Percentiles rank a stretch among this genome's conserved stretches.
phyloP scores from a whole-genome alignment of 2,797 vertebrate species.

The Protonibea diacanthus region DNA sequence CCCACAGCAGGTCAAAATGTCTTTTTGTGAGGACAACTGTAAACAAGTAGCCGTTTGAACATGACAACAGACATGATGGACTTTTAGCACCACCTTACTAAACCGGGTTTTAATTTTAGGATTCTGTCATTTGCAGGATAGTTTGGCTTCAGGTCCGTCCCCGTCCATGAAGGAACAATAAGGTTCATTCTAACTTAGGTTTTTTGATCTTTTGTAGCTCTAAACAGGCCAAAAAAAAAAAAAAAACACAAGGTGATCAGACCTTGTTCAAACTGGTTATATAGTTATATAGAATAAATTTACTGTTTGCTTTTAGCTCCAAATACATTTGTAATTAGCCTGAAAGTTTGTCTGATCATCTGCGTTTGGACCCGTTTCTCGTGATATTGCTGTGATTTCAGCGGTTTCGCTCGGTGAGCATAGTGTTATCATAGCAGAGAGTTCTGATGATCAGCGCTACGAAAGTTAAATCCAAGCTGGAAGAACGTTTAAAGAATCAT shows the following conservation, averaged over 20 bases:
- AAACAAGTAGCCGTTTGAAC: constrained; percentile 15
- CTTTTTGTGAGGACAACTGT: constrained; percentile 18
- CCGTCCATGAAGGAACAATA: neutral
- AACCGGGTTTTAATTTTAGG: rapidly evolving
- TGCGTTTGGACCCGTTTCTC: neutral
- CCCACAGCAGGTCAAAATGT: constrained; percentile 5
- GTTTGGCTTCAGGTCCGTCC: neutral
- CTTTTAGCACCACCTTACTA: constrained; percentile 25
- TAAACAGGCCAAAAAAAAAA: no score
- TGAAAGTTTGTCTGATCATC: neutral
- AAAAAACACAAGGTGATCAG: neutral
- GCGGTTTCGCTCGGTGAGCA: neutral
- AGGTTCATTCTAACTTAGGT: neutral
- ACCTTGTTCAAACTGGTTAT: no score
- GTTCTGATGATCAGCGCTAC: neutral
- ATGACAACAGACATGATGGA: constrained; percentile 19
- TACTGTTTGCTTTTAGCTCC: neutral
- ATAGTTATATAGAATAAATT: neutral
- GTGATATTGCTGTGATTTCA: neutral
- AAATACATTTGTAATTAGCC: neutral
- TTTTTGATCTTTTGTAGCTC: neutral
- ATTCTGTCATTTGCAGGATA: neutral
- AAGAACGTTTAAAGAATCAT: neutral
- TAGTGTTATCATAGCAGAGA: rapidly evolving
- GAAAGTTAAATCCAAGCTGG: neutral